Evolutionary conservation across 2,113 vertebrate genomes (phyloP), one percentile per base, ranked within the genome.

Genomic region (Tautogolabrus adspersus): DNA sequence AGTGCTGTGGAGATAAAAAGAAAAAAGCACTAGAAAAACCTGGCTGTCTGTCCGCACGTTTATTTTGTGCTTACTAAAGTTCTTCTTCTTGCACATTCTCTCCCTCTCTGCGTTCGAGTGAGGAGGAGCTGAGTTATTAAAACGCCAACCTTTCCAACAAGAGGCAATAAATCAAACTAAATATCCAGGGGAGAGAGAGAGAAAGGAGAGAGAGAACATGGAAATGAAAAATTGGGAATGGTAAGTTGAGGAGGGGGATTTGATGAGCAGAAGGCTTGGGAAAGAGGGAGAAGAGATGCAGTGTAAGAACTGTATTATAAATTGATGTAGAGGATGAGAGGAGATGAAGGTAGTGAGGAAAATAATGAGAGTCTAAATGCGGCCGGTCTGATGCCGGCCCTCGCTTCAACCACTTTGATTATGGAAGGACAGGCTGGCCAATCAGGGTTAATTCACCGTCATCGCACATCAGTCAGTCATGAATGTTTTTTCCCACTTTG

Each of bases 91-190:
- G 58, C 72, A 64, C 82, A 67, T 75, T 90, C 79, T 80, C 79
- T 60, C 30, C 30, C 49, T 78, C 88, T 88, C 76, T 80, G 63
- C 67, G 56, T 90, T 92, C 75, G 81, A 77, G 72, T 75, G 89
- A 91, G 90, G 89, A 94, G 87, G 86, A 93, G 84, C 92, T 95
- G 94, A 94, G 92, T 95, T 94, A 94, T 94, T 94, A 94, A 94
- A 94, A 95, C 87, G 90, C 91, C 94, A 94, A 88, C 90, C 91
- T 93, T 93, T 93, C 93, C 93, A 93, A 94, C 93, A 90, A 91
- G 91, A 94, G 79, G 92, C 86, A 93, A 94, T 94, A 94, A 94
- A 94, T 94, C 94, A 94, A 93, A 89, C 88, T 93, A 93, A 93
- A 93, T 92, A 93, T 94, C 91, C 87, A 88, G 76, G 82, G 91